Base-by-base conservation (phyloP, 1,140 invertebrate species). In the Sminthurinus signatus region DNA sequence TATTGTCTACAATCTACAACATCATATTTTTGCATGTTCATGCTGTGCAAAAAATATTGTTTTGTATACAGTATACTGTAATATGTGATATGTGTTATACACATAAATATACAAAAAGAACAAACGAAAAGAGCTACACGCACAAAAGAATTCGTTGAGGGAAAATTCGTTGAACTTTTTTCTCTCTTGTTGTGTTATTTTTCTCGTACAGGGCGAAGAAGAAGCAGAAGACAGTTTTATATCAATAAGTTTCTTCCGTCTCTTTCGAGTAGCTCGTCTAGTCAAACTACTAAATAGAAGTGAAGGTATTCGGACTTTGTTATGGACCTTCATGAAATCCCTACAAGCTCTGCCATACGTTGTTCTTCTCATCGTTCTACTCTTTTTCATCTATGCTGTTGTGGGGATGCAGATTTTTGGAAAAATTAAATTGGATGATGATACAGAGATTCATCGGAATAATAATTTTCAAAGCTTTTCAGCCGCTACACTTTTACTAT, bases 281-380 rank as follows among this genome's bases (percentile, higher is more conserved):
- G 92, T 99, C 14, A 99, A 99, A 77, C 80, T 99, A 46, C 81
- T 99, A n/a, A 97, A 92, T 73, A 84, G 93, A 78, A 96, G 96
- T 25, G 97, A 99, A 79, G 94, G 96, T 65, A 99, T 99, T 67
- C 81, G 96, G 64, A 99, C 96, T 0, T 79, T 99, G 31, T 82
- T 99, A 0, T 99, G 97, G 96, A 99, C 96, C 3, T 99, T 99
- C 78, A 94, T 99, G 70, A 99, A 99, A 79, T 98, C 93, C n/a
- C 98, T 99, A 79, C 88, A 98, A 84, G 96, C 97, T 39, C 80
- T 99, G 73, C 97, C 96, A 17, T 99, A 99, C 78, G 96, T 99
- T 72, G 95, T 95, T 8, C 82, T 99, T 60, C 84, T 99, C 10
- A 99, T 99, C 73, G 89, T 98, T 17, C 89, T 99, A 86, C 82